Conservation (phyloP, 2,113 vertebrate species). For the Ginglymostoma cirratum region DNA sequence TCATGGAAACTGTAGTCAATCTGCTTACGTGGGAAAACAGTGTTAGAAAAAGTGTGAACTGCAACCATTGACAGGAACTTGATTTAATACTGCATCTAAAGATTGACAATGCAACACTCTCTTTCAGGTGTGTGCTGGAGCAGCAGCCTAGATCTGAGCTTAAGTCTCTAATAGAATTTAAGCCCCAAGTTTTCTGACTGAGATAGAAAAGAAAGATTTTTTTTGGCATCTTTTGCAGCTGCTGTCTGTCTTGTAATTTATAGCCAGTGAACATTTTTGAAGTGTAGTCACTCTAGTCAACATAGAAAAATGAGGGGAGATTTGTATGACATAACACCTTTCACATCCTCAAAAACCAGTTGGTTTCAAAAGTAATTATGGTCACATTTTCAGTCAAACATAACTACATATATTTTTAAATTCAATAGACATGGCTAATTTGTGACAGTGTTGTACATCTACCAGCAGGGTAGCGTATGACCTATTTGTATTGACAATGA, state of each 20-base stretch:
- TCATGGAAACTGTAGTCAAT: constrained; percentile 1
- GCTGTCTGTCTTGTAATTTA: background rate
- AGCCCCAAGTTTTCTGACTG: background rate
- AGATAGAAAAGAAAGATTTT: background rate
- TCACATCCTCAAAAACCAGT: background rate
- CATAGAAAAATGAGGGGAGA: background rate
- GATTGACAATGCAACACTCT: background rate
- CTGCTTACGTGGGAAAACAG: background rate
- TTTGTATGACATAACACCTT: background rate
- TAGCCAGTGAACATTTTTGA: background rate
- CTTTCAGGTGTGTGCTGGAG: background rate
- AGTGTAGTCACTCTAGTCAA: background rate
- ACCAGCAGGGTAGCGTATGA: background rate
- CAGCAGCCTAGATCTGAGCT: background rate
- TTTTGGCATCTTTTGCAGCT: too few relatives aligned
- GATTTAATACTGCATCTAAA: background rate
- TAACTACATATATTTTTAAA: background rate
- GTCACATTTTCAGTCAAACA: background rate
- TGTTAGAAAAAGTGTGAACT: background rate
- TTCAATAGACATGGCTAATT: background rate
- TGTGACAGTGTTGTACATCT: background rate
- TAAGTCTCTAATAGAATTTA: background rate
- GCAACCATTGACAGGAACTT: constrained; percentile 7
- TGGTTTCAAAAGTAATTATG: background rate
- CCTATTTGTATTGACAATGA: background rate